A percentile compares a stretch with the other conserved stretches of the same genome.
Evolutionary conservation across 2,113 vertebrate species (phyloP).

Genomic region (Pterocles orientalis): DNA sequence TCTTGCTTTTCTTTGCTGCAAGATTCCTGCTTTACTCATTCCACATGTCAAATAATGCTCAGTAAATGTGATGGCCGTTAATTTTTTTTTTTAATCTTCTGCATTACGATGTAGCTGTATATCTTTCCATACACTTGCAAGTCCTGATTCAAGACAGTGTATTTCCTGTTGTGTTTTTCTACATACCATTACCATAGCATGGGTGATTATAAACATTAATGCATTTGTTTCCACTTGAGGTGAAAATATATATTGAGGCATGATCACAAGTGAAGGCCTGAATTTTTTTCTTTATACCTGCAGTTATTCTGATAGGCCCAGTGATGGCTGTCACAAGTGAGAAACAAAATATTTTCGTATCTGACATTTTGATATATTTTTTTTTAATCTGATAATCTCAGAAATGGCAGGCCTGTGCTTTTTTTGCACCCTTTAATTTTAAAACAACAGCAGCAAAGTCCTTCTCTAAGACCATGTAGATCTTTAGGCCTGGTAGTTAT

Average conservation of each 20-base stretch:
- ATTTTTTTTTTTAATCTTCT: not conserved
- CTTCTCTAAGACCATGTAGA: not conserved
- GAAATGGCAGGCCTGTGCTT: not conserved
- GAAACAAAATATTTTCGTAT: not conserved
- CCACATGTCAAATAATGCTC: not conserved
- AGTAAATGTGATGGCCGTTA: not conserved
- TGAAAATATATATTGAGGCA: not conserved
- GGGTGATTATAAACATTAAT: not conserved
- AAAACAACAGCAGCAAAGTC: not conserved
- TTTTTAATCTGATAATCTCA: not conserved
- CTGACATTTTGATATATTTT: not conserved
- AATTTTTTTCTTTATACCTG: not conserved
- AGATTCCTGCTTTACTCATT: slow-evolving; percentile 39
- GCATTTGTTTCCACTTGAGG: not conserved
- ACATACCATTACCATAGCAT: not conserved
- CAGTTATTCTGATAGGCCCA: not conserved
- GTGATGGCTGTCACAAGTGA: not conserved
- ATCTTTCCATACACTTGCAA: not conserved
- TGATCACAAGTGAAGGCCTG: not conserved
- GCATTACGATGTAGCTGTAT: not conserved
- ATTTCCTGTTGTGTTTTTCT: not conserved
- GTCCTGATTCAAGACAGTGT: not conserved
- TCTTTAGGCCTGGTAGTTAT: not conserved
- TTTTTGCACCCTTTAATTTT: not conserved
- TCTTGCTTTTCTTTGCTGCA: slow-evolving; percentile 16